Conservation (phyloP, 2,113 vertebrate genomes). For the Oxygymnocypris stewartii region DNA sequence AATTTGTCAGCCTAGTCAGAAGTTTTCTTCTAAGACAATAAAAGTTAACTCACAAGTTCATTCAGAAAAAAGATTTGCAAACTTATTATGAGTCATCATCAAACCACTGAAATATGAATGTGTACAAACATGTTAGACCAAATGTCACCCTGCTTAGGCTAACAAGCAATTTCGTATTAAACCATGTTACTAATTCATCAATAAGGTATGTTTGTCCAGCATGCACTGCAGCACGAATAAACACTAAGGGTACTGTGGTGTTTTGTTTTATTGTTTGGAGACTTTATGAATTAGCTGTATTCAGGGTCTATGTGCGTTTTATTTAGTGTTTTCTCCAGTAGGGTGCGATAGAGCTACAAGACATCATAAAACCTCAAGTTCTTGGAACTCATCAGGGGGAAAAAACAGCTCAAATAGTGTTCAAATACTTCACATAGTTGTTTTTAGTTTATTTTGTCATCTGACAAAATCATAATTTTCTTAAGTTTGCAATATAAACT, state of each 20-base stretch:
- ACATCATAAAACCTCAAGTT: not conserved
- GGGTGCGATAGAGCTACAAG: conserved; percentile 25
- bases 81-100: not conserved
- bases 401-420: not conserved
- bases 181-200: not conserved
- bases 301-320: not conserved
- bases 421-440: not conserved
- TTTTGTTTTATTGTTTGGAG: not conserved
- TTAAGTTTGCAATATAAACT: not conserved
- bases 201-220: not conserved
- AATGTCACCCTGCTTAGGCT: not conserved
- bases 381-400: too few species aligned
- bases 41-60: not conserved
- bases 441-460: too few species aligned
- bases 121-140: not conserved
- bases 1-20: not conserved
- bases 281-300: not conserved
- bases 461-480: not conserved
- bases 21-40: not conserved
- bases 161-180: not conserved
- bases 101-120: not conserved
- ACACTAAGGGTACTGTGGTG: not conserved
- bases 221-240: not conserved
- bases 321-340: conserved; percentile 2
- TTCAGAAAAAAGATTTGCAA: not conserved